Conservation (phyloP, 2,888 invertebrate genomes). For the Lagria hirta region DNA sequence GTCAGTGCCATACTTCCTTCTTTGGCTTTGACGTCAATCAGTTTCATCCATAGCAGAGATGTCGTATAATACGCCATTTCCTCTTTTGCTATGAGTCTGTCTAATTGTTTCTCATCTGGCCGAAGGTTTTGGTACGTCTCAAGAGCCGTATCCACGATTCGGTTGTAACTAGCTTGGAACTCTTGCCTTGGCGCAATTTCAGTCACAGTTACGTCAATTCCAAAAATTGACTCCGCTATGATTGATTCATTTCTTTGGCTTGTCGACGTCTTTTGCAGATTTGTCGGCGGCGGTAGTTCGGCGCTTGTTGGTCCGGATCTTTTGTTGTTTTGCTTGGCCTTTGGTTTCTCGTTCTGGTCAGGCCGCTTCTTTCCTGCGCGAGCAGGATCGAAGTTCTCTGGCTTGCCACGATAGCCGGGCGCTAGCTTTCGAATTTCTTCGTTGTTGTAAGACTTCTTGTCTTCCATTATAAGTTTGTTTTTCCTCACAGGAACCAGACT, state of each 20-base stretch:
- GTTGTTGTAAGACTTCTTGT: slow-evolving; percentile 1
- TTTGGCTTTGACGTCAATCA: slow-evolving; percentile 35
- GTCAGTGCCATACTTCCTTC: slow-evolving; percentile 34
- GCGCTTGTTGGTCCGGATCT: neutral
- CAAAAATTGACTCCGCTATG: slow-evolving; percentile 18
- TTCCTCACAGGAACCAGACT: too few relatives aligned
- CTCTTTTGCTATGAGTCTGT: slow-evolving; percentile 31
- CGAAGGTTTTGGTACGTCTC: slow-evolving; percentile 17
- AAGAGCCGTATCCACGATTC: slow-evolving; percentile 9
- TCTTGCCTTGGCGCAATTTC: slow-evolving; percentile 23
- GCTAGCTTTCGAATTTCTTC: slow-evolving; percentile 15
- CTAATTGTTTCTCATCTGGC: slow-evolving; percentile 35
- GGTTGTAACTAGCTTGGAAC: slow-evolving; percentile 10
- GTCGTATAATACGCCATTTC: slow-evolving; percentile 39
- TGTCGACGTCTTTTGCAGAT: slow-evolving; percentile 8
- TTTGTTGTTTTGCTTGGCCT: neutral
- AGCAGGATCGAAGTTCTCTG: slow-evolving; percentile 26
- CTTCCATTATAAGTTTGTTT: too few relatives aligned
- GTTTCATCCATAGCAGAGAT: slow-evolving; percentile 29
- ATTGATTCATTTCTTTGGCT: slow-evolving; percentile 21
- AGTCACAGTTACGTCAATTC: slow-evolving; percentile 23
- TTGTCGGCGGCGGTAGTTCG: slow-evolving; percentile 6
- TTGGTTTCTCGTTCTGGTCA: slow-evolving; percentile 2
- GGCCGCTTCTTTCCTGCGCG: slow-evolving; percentile 17
- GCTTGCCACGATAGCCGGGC: slow-evolving; percentile 29